Conservation (phyloP, 2,113 vertebrate species). For the Vanacampus margaritifer region DNA sequence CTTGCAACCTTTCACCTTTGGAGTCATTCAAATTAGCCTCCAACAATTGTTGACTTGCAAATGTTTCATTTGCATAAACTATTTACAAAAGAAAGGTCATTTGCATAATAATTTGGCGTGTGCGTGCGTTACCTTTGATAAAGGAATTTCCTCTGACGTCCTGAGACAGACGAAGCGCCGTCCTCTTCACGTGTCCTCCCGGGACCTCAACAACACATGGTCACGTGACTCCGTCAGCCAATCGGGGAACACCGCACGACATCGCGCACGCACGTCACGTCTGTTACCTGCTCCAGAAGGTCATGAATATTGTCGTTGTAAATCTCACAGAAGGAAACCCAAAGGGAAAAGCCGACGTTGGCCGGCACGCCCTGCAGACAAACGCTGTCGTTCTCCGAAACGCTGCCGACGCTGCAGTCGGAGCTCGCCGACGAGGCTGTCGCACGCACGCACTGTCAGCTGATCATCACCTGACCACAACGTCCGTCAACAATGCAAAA, state of each 20-base stretch:
- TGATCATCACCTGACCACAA: not conserved
- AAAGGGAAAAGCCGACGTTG: conserved; percentile 81
- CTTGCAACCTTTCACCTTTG: too few species aligned
- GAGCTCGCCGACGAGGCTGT: conserved; percentile 59
- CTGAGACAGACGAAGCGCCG: conserved; percentile 83
- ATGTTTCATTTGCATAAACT: too few species aligned
- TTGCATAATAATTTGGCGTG: not conserved
- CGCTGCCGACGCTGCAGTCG: conserved; percentile 41
- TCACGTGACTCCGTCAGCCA: not conserved
- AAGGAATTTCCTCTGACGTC: conserved; percentile 90
- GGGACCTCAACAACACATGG: conserved; percentile 48
- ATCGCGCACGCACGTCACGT: too few species aligned
- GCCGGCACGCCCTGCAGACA: conserved; percentile 40
- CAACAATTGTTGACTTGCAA: too few species aligned
- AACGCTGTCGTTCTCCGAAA: conserved; percentile 54
- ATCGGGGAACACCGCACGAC: not conserved
- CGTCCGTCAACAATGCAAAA: too few species aligned
- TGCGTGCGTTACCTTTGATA: conserved; percentile 80
- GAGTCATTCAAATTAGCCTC: too few species aligned
- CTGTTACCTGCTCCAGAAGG: conserved; percentile 75
- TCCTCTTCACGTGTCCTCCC: conserved; percentile 72
- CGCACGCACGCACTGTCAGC: not conserved
- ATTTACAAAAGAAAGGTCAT: too few species aligned
- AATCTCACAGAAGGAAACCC: conserved; percentile 96
- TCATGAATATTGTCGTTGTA: conserved; percentile 96